These are phyloP conservation scores for Eristalis pertinax DNA, from an alignment of 2,888 invertebrate species.

Conservation along the genomic window DNA sequence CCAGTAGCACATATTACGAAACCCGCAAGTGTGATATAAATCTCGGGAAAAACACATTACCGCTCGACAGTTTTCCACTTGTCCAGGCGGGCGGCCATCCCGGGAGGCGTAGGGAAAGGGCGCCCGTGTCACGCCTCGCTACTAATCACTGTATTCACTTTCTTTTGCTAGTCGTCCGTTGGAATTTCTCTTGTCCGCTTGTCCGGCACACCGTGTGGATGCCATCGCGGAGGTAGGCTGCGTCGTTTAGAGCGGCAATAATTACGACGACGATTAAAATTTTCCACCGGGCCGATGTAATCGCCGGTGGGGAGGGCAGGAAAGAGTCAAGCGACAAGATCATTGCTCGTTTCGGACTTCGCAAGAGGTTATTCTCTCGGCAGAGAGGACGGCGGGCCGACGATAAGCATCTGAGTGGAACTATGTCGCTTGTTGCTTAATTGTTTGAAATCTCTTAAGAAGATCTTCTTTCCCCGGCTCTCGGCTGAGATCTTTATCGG, in stretches of 20 bases:
- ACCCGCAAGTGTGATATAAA: neutral
- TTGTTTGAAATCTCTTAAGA: conserved; percentile 40
- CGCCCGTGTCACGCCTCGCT: neutral
- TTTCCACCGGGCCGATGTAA: conserved; percentile 26
- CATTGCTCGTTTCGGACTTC: conserved; percentile 19
- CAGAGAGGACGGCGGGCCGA: neutral
- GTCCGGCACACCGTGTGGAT: neutral
- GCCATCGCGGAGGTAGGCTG: conserved; percentile 16
- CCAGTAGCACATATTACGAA: conserved; percentile 28
- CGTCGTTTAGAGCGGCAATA: conserved; percentile 19
- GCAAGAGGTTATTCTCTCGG: neutral
- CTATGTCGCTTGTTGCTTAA: conserved; percentile 28
- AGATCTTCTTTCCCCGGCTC: conserved; percentile 9
- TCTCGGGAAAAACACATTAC: conserved; percentile 26
- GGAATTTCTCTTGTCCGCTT: conserved; percentile 26
- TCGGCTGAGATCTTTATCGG: conserved; percentile 31
- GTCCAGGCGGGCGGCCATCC: neutral
- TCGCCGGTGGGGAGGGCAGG: conserved; percentile 5
- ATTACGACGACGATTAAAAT: conserved; percentile 41
- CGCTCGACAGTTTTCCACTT: conserved; percentile 19
- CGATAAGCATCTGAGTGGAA: neutral
- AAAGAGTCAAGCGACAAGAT: conserved; percentile 31
- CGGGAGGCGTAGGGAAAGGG: neutral
- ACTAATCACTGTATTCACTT: conserved; percentile 46
- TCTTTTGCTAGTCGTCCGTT: conserved; percentile 26